These are phyloP conservation scores for Euura saliciscinereae DNA, from an alignment of 1,140 invertebrate species.

Conservation along the genomic window DNA sequence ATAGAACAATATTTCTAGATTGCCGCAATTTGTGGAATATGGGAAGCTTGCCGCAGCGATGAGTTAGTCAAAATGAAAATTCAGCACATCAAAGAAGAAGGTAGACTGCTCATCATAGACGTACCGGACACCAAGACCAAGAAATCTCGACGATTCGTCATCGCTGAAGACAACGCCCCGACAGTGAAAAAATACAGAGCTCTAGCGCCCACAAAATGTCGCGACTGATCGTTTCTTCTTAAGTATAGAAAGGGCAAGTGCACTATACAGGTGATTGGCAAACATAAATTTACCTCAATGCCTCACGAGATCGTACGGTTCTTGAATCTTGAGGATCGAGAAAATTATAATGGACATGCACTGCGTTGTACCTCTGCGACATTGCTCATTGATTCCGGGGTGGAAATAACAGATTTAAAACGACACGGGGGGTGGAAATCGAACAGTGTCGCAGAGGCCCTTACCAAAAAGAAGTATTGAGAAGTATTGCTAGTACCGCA, in stretches of 20 bases:
- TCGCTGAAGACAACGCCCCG: slow-evolving; percentile 12
- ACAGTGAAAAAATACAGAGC: slow-evolving; percentile 20
- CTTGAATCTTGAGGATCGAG: slow-evolving; percentile 18
- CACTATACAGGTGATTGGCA: slow-evolving; percentile 22
- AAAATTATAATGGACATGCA: slow-evolving; percentile 23
- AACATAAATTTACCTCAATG: slow-evolving; percentile 15
- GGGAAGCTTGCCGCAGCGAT: slow-evolving; percentile 9
- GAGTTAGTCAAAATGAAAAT: slow-evolving; percentile 17
- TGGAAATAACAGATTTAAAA: background rate
- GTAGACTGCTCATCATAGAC: background rate
- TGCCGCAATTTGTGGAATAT: slow-evolving; percentile 14
- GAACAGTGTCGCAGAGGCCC: background rate
- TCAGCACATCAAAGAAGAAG: slow-evolving; percentile 10
- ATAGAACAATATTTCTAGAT: slow-evolving; percentile 1
- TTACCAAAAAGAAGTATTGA: no score
- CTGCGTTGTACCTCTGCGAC: slow-evolving; percentile 12
- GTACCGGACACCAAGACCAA: slow-evolving; percentile 18
- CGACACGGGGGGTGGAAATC: background rate
- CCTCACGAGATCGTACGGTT: slow-evolving; percentile 20
- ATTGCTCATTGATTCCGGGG: background rate
- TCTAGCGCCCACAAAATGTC: slow-evolving; percentile 17
- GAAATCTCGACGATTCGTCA: slow-evolving; percentile 11
- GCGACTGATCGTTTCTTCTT: slow-evolving; percentile 18
- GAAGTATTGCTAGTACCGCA: no score
- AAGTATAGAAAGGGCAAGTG: slow-evolving; percentile 24